Evolutionary conservation across 2,888 invertebrate species (phyloP).

Genomic region (Lasius fuliginosus): DNA sequence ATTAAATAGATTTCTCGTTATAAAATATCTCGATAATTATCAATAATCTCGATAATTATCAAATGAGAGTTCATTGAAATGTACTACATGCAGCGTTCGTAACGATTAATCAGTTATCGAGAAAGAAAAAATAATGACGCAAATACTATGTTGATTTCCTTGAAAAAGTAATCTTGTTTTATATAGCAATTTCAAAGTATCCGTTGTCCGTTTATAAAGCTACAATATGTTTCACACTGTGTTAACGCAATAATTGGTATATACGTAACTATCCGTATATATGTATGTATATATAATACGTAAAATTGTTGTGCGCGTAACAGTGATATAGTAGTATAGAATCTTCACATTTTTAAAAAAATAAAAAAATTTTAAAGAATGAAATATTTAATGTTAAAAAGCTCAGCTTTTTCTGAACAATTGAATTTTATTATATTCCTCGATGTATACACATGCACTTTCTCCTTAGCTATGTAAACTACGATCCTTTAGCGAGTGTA

Average conservation of each 20-base stretch:
- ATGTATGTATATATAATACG: neutral
- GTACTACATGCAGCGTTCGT: neutral
- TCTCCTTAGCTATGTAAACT: neutral
- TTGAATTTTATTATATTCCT: neutral
- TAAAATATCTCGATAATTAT: neutral
- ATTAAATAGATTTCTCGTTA: neutral
- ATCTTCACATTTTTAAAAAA: neutral
- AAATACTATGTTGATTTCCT: constrained; percentile 21
- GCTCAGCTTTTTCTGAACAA: neutral
- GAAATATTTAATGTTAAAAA: neutral
- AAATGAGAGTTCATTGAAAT: neutral
- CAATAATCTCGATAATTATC: neutral
- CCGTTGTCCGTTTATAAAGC: neutral
- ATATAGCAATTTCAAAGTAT: neutral
- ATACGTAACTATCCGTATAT: neutral
- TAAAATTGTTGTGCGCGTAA: neutral
- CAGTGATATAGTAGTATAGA: neutral
- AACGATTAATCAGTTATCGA: constrained; percentile 4
- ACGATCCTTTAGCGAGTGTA: neutral
- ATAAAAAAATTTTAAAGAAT: neutral
- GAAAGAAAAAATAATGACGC: neutral
- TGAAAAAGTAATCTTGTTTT: constrained; percentile 9
- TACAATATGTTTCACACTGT: constrained; percentile 16
- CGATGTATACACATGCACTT: neutral
- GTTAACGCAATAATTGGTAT: neutral